phyloP scores from a whole-genome alignment of 2,797 vertebrate genomes.

The Hypotaenidia okinawae region DNA sequence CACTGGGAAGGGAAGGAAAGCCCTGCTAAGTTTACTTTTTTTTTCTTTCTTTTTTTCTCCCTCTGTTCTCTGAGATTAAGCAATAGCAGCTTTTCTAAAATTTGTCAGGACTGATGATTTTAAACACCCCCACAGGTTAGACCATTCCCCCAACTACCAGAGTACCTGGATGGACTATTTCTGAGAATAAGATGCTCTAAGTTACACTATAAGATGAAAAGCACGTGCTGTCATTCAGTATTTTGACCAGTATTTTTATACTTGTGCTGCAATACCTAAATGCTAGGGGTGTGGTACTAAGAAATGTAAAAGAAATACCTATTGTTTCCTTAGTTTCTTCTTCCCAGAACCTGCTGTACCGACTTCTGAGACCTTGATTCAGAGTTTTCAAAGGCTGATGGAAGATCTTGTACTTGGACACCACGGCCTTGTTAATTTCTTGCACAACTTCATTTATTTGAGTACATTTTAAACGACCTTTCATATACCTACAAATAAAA shows the following conservation, averaged over 20 bases:
- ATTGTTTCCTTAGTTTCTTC: conserved; percentile 89
- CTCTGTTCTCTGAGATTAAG: neutral
- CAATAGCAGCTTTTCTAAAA: neutral
- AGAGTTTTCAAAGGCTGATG: conserved; percentile 79
- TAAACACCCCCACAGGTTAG: neutral
- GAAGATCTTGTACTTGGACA: conserved; percentile 88
- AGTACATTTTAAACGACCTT: conserved; percentile 84
- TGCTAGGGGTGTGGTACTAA: accelerated
- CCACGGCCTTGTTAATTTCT: conserved; percentile 83
- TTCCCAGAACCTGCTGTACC: conserved; percentile 84
- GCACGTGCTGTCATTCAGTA: neutral
- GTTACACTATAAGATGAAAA: neutral
- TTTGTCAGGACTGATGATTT: neutral
- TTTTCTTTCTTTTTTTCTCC: too few species aligned
- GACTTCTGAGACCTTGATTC: conserved; percentile 74
- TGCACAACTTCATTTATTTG: conserved; percentile 86
- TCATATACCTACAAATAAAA: conserved; percentile 88
- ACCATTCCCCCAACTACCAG: neutral
- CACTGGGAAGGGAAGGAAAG: neutral
- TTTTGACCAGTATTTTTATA: neutral
- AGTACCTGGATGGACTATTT: neutral
- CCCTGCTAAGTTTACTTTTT: neutral
- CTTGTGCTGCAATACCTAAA: neutral
- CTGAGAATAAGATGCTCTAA: neutral
- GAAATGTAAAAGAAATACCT: conserved; percentile 75